These are phyloP conservation scores for Oenanthe melanoleuca DNA, from an alignment of 2,113 vertebrate genomes.

Conservation along the genomic window DNA sequence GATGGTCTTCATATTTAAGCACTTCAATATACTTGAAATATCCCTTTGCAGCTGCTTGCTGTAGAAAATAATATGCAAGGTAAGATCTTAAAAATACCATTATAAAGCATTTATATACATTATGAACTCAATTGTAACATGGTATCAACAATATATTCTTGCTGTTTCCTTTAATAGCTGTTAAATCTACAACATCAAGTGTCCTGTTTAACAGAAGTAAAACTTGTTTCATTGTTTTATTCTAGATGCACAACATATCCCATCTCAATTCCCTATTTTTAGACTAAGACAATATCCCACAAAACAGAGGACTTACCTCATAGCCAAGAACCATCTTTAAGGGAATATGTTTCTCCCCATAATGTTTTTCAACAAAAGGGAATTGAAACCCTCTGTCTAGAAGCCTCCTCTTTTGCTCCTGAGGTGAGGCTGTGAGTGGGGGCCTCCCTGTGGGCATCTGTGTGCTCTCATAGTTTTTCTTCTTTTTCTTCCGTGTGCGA, in stretches of 20 bases:
- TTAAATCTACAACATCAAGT: background rate
- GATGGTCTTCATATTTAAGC: conserved; percentile 75
- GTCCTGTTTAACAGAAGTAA: background rate
- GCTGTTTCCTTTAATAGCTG: background rate
- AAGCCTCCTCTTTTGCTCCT: conserved; percentile 30
- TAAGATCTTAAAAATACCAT: background rate
- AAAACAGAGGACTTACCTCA: conserved; percentile 64
- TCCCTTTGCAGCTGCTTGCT: conserved; percentile 76
- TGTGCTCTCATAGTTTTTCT: background rate
- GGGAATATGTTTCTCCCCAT: conserved; percentile 66
- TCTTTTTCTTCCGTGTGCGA: rapidly evolving
- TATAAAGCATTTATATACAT: background rate
- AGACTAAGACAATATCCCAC: background rate
- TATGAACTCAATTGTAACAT: background rate
- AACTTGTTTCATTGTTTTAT: background rate
- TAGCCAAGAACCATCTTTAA: conserved; percentile 73
- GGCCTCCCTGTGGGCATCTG: background rate
- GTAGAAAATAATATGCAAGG: background rate
- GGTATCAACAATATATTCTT: background rate
- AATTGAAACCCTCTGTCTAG: conserved; percentile 50
- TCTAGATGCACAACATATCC: background rate
- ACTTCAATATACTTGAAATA: conserved; percentile 75
- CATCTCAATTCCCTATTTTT: background rate
- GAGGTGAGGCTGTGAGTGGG: background rate
- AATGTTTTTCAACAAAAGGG: conserved; percentile 67